A percentile compares a stretch with the other conserved stretches of the same genome.
phyloP scores from a whole-genome alignment of 2,888 invertebrate genomes.

The Machimus atricapillus region DNA sequence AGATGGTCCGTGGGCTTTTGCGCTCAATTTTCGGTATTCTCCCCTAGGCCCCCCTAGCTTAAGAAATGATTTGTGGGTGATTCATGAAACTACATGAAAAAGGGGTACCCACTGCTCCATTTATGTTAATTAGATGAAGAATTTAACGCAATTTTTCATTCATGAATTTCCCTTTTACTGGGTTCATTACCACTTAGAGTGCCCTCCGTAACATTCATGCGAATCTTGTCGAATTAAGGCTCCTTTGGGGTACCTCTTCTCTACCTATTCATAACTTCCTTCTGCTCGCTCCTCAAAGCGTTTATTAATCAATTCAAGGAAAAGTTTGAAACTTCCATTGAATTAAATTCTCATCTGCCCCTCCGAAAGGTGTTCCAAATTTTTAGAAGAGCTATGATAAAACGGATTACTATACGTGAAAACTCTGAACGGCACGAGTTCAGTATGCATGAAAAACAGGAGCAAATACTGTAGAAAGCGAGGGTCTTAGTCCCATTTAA shows the following conservation, averaged over 20 bases:
- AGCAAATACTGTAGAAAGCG: neutral
- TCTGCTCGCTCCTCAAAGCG: neutral
- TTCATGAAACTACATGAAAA: conserved; percentile 18
- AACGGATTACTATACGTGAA: neutral
- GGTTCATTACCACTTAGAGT: conserved; percentile 1
- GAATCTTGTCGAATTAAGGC: neutral
- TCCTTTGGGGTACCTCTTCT: neutral
- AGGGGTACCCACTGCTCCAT: conserved; percentile 16
- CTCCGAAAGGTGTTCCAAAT: neutral
- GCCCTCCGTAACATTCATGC: neutral
- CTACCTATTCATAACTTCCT: neutral
- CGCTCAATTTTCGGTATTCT: neutral
- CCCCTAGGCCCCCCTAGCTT: neutral
- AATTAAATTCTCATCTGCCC: conserved; percentile 34
- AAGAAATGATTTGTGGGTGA: conserved; percentile 37
- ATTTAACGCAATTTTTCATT: conserved; percentile 31
- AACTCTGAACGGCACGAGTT: neutral
- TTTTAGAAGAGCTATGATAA: neutral
- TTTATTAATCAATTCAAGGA: conserved; percentile 31
- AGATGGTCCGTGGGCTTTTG: neutral
- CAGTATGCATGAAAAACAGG: neutral
- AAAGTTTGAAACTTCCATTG: conserved; percentile 3
- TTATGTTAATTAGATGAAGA: conserved; percentile 34
- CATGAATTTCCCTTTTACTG: conserved; percentile 11
- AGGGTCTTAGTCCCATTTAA: neutral